These are phyloP conservation scores for Lontra canadensis DNA, from an alignment of 2,113 vertebrate genomes.

Conservation along the genomic window DNA sequence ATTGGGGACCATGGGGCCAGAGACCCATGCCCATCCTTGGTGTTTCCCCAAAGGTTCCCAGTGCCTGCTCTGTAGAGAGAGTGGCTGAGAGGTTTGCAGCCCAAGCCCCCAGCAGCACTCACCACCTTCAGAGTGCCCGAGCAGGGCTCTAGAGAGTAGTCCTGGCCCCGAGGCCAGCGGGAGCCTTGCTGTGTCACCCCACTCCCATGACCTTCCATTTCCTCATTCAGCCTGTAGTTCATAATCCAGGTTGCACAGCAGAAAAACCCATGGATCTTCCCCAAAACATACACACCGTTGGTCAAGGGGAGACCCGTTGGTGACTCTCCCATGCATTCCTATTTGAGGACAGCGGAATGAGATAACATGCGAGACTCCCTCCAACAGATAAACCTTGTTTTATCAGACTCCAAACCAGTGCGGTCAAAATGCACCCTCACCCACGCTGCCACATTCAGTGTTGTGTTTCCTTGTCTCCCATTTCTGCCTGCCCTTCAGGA, in stretches of 20 bases:
- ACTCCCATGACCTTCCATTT: background rate
- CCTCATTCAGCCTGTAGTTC: background rate
- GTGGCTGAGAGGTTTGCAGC: background rate
- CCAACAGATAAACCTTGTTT: background rate
- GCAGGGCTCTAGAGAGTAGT: background rate
- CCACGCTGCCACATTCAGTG: background rate
- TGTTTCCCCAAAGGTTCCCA: background rate
- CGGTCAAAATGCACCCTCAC: background rate
- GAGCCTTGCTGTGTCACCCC: too few relatives aligned
- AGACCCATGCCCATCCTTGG: background rate
- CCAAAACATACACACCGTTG: background rate
- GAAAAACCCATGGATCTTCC: background rate
- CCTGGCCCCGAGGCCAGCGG: background rate
- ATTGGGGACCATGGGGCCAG: background rate
- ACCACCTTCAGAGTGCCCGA: fast-evolving
- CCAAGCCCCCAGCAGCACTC: background rate
- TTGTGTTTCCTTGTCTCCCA: background rate
- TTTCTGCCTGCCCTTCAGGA: background rate
- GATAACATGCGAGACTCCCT: background rate
- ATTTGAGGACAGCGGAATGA: background rate
- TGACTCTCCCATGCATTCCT: background rate
- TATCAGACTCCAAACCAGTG: background rate
- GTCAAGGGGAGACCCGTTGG: background rate
- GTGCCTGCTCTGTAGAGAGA: background rate
- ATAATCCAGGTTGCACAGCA: background rate